phyloP scores from a whole-genome alignment of 2,113 vertebrate genomes.

The Microcebus ravelobensis region DNA sequence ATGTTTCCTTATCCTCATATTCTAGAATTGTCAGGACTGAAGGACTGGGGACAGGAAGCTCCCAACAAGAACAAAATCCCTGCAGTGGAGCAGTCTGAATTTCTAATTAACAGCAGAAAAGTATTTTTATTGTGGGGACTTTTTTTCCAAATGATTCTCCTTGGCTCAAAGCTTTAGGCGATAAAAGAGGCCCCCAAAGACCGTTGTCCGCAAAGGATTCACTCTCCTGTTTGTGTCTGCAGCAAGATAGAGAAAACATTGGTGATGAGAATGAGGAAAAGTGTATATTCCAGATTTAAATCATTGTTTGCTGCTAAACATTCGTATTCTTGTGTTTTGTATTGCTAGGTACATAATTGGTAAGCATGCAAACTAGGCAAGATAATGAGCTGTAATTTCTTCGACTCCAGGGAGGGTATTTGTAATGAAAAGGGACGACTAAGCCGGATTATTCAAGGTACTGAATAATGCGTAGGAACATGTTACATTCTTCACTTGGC shows the following conservation, averaged over 20 bases:
- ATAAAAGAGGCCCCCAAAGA: not conserved
- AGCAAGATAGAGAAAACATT: rapidly evolving
- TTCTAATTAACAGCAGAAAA: not conserved
- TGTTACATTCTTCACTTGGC: not conserved
- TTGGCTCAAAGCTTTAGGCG: not conserved
- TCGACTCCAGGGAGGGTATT: slow-evolving; percentile 4
- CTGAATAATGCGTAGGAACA: not conserved
- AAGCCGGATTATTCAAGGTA: not conserved
- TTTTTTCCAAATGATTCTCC: not conserved
- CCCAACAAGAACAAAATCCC: not conserved
- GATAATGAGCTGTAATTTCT: slow-evolving; percentile 60
- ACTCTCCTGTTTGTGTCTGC: not conserved
- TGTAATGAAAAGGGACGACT: slow-evolving; percentile 6
- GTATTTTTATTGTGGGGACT: not conserved
- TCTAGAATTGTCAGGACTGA: not conserved
- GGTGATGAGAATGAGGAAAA: not conserved
- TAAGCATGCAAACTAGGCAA: slow-evolving; percentile 53
- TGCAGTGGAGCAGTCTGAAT: not conserved
- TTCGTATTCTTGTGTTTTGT: not conserved
- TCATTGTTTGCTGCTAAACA: not conserved
- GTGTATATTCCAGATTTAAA: not conserved
- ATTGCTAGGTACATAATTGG: slow-evolving; percentile 39
- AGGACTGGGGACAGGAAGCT: not conserved
- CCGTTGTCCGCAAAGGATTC: not conserved
- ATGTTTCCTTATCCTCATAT: not conserved